These are phyloP conservation scores for Otolemur garnettii DNA, from an alignment of 2,113 vertebrate species.

Conservation along the genomic window DNA sequence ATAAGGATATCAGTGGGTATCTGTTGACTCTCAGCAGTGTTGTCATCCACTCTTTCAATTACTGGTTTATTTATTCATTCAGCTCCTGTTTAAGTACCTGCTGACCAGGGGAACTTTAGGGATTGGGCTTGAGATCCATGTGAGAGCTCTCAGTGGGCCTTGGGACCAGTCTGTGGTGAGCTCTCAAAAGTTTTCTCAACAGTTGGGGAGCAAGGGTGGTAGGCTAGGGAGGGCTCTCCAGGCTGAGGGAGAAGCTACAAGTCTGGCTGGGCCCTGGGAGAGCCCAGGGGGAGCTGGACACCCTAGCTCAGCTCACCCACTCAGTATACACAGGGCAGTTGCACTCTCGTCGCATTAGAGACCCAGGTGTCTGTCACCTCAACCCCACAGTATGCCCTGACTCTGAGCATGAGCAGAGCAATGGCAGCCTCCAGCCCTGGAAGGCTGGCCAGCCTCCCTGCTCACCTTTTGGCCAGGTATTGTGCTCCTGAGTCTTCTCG, in stretches of 20 bases:
- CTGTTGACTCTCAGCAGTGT: not conserved
- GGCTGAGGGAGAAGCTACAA: not conserved
- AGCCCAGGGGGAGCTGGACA: not conserved
- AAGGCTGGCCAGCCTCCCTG: not conserved
- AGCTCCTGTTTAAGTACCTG: not conserved
- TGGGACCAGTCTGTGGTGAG: not conserved
- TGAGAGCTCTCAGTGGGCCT: accelerated
- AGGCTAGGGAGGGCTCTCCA: not conserved
- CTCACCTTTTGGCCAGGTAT: not conserved
- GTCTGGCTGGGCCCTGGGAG: not conserved
- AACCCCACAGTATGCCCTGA: accelerated
- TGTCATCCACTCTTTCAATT: not conserved
- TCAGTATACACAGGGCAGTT: no score
- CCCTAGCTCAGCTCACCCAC: no score
- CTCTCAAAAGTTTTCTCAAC: no score
- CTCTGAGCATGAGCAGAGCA: not conserved
- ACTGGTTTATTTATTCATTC: not conserved
- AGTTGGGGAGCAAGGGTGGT: no score
- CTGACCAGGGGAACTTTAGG: not conserved
- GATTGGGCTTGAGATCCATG: not conserved
- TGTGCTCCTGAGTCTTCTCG: not conserved
- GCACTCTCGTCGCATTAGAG: not conserved
- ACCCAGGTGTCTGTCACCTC: not conserved
- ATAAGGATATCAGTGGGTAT: accelerated
- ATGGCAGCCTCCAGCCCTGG: not conserved